A percentile compares a stretch with the other conserved stretches of the same genome.
Evolutionary conservation across 2,888 invertebrate species (phyloP).

Genomic region (Sminthurinus aureus): DNA sequence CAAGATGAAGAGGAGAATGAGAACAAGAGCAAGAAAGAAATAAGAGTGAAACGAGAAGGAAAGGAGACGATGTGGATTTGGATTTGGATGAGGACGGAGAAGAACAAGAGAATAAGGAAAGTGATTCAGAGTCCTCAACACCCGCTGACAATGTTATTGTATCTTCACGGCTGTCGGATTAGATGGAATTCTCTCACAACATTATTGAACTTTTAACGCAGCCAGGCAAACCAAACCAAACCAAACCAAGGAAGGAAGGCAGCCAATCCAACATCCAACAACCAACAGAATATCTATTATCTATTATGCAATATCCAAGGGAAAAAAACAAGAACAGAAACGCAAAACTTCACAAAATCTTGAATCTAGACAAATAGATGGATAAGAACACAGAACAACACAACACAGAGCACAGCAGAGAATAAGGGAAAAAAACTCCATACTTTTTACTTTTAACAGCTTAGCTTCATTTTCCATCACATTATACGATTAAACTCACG

Average conservation of each 20-base stretch:
- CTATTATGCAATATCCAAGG: neutral
- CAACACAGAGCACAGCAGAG: no score
- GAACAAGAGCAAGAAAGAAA: neutral
- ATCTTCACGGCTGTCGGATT: slow-evolving; percentile 50
- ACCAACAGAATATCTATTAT: neutral
- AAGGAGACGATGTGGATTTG: neutral
- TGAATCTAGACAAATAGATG: neutral
- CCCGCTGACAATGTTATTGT: slow-evolving; percentile 49
- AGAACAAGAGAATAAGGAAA: slow-evolving; percentile 24
- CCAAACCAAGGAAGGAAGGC: neutral
- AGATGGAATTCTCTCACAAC: slow-evolving; percentile 41
- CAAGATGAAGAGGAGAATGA: slow-evolving; percentile 6
- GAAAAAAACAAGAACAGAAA: neutral
- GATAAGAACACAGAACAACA: no score
- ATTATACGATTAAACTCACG: neutral
- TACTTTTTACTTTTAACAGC: no score
- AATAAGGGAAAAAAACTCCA: no score
- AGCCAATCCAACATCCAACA: neutral
- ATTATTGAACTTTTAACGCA: slow-evolving; percentile 32
- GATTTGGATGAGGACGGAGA: neutral
- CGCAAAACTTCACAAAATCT: no score
- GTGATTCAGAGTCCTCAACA: slow-evolving; percentile 35
- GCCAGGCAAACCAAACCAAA: neutral
- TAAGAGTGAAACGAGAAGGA: neutral
- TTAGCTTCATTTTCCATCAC: no score